Evolutionary conservation across 2,113 vertebrate genomes (phyloP).

Genomic region (Erpornis zantholeuca): DNA sequence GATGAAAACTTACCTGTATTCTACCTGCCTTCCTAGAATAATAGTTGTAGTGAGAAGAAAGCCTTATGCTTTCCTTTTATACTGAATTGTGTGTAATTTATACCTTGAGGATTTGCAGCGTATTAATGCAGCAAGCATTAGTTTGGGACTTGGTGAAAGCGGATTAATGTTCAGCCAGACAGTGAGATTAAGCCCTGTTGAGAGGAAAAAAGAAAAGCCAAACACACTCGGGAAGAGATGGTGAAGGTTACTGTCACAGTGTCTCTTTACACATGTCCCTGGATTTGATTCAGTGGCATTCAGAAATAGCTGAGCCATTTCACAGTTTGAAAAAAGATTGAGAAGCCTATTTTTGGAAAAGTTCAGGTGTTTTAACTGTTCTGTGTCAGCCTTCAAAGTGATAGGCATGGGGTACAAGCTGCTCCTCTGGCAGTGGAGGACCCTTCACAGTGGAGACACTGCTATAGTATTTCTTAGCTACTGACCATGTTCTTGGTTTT

Average conservation of each 20-base stretch:
- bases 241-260: constrained; percentile 36
- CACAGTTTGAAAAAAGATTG: neutral
- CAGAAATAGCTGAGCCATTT: neutral
- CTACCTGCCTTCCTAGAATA: neutral
- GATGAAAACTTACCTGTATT: constrained; percentile 60
- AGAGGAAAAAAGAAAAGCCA: constrained; percentile 23
- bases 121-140: constrained; percentile 58
- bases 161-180: constrained; percentile 73
- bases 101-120: constrained; percentile 70
- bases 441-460: neutral
- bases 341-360: neutral
- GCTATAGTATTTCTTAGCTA: neutral
- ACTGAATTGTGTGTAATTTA: constrained; percentile 60
- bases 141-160: constrained; percentile 51
- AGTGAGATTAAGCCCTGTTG: constrained; percentile 61
- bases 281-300: neutral
- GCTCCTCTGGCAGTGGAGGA: neutral
- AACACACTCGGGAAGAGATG: neutral
- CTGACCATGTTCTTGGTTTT: neutral
- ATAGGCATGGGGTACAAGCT: neutral
- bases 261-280: neutral
- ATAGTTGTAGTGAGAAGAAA: constrained; percentile 20
- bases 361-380: neutral
- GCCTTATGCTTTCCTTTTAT: constrained; percentile 71
- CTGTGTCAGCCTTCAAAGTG: neutral